These are phyloP conservation scores for Catharus fuscescens DNA, from an alignment of 2,113 vertebrate genomes.

Conservation along the genomic window DNA sequence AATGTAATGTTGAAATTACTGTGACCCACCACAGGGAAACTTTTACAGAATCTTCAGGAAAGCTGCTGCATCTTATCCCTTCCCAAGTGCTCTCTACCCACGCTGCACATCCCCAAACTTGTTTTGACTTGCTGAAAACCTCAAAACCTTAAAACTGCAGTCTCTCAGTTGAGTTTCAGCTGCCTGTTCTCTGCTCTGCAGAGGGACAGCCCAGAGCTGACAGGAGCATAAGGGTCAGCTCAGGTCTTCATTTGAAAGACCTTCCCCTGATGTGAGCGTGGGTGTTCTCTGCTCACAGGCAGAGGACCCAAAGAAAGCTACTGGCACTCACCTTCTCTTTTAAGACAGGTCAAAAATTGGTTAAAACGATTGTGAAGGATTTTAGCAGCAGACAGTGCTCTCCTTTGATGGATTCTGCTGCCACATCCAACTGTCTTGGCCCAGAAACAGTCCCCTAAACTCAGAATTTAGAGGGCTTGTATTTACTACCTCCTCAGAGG, in stretches of 20 bases:
- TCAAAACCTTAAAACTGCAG: neutral
- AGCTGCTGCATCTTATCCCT: neutral
- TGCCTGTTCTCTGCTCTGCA: neutral
- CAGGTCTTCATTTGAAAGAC: neutral
- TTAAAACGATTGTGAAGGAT: neutral
- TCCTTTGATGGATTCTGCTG: neutral
- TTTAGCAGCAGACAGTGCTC: neutral
- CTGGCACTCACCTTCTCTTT: neutral
- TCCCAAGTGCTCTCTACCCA: neutral
- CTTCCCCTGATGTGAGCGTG: neutral
- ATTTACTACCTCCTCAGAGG: neutral
- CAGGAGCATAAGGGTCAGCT: rapidly evolving
- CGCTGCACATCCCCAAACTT: neutral
- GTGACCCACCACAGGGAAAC: neutral
- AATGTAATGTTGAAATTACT: neutral
- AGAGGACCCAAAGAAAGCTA: neutral
- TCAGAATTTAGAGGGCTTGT: neutral
- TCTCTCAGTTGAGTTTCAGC: neutral
- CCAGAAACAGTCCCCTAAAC: neutral
- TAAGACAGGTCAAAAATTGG: neutral
- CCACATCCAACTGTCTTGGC: neutral
- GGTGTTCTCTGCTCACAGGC: neutral
- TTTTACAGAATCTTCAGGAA: neutral
- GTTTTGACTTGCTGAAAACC: neutral
- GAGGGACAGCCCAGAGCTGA: neutral